Conservation (phyloP, 1,140 invertebrate genomes). For the Drosophila melanica region DNA sequence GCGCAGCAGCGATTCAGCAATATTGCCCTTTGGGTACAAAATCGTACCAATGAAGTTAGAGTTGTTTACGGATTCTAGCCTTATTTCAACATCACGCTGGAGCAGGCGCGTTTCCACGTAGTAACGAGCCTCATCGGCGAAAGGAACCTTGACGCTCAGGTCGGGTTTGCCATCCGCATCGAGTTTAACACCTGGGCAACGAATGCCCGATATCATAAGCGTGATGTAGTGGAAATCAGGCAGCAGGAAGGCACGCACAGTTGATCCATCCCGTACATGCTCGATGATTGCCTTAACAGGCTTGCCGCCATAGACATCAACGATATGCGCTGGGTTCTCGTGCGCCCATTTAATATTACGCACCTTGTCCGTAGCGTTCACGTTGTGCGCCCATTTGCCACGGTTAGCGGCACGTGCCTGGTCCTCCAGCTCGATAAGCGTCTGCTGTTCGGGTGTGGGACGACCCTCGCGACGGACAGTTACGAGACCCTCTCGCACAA, state of each 20-base stretch:
- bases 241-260: constrained; percentile 94
- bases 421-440: constrained; percentile 94
- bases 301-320: constrained; percentile 91
- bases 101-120: constrained; percentile 96
- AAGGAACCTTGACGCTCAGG: constrained; percentile 84
- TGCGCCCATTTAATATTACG: constrained; percentile 94
- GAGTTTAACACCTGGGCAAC: constrained; percentile 91
- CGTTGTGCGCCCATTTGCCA: constrained; percentile 90
- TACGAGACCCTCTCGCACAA: constrained; percentile 94
- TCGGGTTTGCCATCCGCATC: constrained; percentile 88
- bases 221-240: constrained; percentile 93
- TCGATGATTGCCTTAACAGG: constrained; percentile 95
- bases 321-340: constrained; percentile 92
- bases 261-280: constrained; percentile 98
- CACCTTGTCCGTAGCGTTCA: constrained; percentile 87
- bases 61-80: constrained; percentile 95
- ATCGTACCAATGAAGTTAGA: constrained; percentile 98
- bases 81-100: constrained; percentile 96
- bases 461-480: constrained; percentile 92
- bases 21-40: constrained; percentile 96
- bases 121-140: constrained; percentile 87
- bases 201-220: constrained; percentile 96
- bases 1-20: constrained; percentile 95
- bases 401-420: constrained; percentile 93
- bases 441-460: constrained; percentile 88